Percentiles rank a stretch among this genome's conserved stretches.
phyloP scores from a whole-genome alignment of 1,140 invertebrate genomes.

The Drosophila bocki region DNA sequence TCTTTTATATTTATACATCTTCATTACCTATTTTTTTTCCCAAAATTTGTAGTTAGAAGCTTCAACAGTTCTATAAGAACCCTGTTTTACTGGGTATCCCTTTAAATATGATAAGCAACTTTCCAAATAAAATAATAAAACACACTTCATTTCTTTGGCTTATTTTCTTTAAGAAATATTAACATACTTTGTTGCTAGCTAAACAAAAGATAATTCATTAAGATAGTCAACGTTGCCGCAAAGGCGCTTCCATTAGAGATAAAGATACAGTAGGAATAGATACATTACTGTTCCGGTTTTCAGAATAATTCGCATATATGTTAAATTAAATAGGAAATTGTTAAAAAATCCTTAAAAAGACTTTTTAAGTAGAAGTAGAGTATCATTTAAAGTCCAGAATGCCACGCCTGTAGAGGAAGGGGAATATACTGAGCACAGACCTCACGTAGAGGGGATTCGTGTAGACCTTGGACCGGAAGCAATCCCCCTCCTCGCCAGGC shows the following conservation, averaged over 20 bases:
- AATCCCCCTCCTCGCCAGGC: slow-evolving; percentile 72
- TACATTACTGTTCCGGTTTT: slow-evolving; percentile 4
- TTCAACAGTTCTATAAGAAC: background rate
- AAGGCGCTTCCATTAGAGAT: slow-evolving; percentile 1
- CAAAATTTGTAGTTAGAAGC: background rate
- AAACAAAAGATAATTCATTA: slow-evolving; percentile 67
- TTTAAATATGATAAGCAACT: background rate
- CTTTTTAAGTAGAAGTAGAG: background rate
- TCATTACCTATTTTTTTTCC: background rate
- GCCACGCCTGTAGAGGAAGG: slow-evolving; percentile 72
- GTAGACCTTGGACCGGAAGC: slow-evolving; percentile 69
- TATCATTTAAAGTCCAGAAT: slow-evolving; percentile 61
- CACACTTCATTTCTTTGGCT: slow-evolving; percentile 7
- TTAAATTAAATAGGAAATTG: background rate
- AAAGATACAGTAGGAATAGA: slow-evolving; percentile 16
- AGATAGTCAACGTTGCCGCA: slow-evolving; percentile 47
- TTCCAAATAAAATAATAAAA: slow-evolving; percentile 1
- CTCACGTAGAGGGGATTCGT: slow-evolving; percentile 78
- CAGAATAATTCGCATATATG: background rate
- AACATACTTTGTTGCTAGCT: slow-evolving; percentile 13
- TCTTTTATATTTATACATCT: background rate
- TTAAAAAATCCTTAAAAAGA: background rate
- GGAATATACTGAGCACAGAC: slow-evolving; percentile 68
- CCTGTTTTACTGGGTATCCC: too few relatives aligned
- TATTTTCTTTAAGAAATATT: slow-evolving; percentile 5